Conservation (phyloP, 2,113 vertebrate species). For the Ochotona curzoniae region DNA sequence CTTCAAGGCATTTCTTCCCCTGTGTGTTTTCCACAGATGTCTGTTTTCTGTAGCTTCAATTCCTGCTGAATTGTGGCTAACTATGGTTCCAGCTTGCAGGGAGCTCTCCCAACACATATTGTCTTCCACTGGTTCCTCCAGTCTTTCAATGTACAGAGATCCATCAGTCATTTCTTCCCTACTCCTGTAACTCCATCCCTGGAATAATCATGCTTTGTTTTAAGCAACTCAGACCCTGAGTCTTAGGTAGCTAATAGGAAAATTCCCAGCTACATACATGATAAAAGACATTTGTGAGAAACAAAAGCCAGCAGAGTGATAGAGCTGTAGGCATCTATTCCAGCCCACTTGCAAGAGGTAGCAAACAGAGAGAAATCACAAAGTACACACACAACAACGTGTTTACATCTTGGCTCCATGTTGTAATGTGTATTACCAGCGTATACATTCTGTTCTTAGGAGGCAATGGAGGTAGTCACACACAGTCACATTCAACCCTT, state of each 20-base stretch:
- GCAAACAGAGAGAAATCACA: neutral
- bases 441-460: neutral
- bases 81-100: neutral
- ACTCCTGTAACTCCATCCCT: neutral
- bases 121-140: neutral
- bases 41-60: neutral
- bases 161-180: neutral
- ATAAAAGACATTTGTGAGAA: constrained; percentile 9
- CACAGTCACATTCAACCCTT: neutral
- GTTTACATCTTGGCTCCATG: neutral
- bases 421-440: neutral
- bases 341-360: neutral
- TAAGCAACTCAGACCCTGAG: neutral
- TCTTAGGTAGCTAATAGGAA: neutral
- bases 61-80: neutral
- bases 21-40: neutral
- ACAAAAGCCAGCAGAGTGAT: neutral
- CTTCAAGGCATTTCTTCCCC: neutral
- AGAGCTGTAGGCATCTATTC: neutral
- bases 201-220: neutral
- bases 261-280: neutral
- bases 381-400: neutral
- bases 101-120: neutral
- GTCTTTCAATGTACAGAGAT: neutral
- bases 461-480: neutral